phyloP scores from a whole-genome alignment of 1,140 invertebrate genomes.

The Drosophila kepulauana region DNA sequence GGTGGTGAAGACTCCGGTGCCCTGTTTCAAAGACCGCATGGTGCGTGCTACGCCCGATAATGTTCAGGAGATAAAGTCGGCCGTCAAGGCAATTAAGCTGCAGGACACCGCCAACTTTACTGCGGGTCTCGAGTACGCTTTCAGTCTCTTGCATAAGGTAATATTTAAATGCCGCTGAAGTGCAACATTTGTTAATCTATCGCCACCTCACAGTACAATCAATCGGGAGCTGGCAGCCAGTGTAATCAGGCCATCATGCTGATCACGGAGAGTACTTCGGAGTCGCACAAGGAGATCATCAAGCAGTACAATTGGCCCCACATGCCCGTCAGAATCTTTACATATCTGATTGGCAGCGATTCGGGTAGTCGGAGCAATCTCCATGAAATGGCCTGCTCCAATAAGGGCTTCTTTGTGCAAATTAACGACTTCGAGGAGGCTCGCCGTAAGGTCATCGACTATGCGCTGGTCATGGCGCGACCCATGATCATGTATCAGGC shows the following conservation, averaged over 20 bases:
- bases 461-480: slow-evolving; percentile 95
- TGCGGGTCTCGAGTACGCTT: slow-evolving; percentile 94
- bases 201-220: slow-evolving; percentile 89
- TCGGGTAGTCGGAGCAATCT: slow-evolving; percentile 93
- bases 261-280: slow-evolving; percentile 96
- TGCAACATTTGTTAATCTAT: background rate
- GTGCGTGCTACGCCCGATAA: slow-evolving; percentile 96
- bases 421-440: slow-evolving; percentile 94
- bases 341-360: slow-evolving; percentile 97
- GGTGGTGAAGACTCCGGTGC: slow-evolving; percentile 90
- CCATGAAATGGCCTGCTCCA: slow-evolving; percentile 97
- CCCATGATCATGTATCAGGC: slow-evolving; percentile 96
- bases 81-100: slow-evolving; percentile 88
- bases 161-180: slow-evolving; percentile 8
- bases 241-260: slow-evolving; percentile 99
- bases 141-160: slow-evolving; percentile 96
- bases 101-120: slow-evolving; percentile 97
- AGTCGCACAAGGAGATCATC: slow-evolving; percentile 87
- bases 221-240: slow-evolving; percentile 92
- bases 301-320: slow-evolving; percentile 95
- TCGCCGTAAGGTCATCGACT: slow-evolving; percentile 94
- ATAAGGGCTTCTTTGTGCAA: slow-evolving; percentile 97
- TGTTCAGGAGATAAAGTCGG: slow-evolving; percentile 92
- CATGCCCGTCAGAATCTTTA: slow-evolving; percentile 97
- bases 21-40: slow-evolving; percentile 94